Base-by-base conservation (phyloP, 2,797 vertebrate genomes). In the Liparis tanakae region DNA sequence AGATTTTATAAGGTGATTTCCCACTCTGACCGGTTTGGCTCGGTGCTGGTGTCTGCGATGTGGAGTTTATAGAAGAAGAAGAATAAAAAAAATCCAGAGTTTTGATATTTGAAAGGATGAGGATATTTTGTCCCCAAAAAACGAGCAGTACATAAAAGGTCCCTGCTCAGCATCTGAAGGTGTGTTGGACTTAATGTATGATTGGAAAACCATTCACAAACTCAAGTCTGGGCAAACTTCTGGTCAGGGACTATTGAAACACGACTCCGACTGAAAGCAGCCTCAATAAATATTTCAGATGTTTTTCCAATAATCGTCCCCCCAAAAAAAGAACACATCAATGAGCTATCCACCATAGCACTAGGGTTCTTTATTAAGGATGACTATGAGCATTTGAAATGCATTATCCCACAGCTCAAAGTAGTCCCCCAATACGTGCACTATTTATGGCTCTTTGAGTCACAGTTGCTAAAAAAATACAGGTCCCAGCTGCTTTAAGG, bases 1-100 rank as follows among this genome's bases (percentile, higher is more conserved):
- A 87, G 86, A 88, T 30, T 90, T 91, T 89, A 89, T 87, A 90
- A 87, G 74, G 85, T 82, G 82, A 90, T 92, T 89, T 90, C 86
- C 90, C 85, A 89, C 82, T 89, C 80, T 60, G 81, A 82, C 73
- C 87, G 87, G 48, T 84, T 83, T 57, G 71, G 78, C 64, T 61
- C 69, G 17, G 13, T 20, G 60, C 6, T 70, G 54, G 66, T 64
- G 73, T 85, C 63, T 67, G 20, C 82, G 59, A 85, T 72, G 74
- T 50, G 22, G 20, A 67, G 64, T 72, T 74, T 22, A 13, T 70
- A 58, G 55, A 70, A 61, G 41, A 50, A 79, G 48, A 34, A 50
- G 1, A n/a, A 8, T 33, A 41, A 7, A 15, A 37, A 5, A 5
- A 2, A 53, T n/a, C 22, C 51, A 62, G 14, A 53, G 69, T 79